Percentiles rank a stretch among this genome's conserved stretches.
Evolutionary conservation across 2,113 vertebrate genomes (phyloP).

Genomic region (Toxostoma redivivum): DNA sequence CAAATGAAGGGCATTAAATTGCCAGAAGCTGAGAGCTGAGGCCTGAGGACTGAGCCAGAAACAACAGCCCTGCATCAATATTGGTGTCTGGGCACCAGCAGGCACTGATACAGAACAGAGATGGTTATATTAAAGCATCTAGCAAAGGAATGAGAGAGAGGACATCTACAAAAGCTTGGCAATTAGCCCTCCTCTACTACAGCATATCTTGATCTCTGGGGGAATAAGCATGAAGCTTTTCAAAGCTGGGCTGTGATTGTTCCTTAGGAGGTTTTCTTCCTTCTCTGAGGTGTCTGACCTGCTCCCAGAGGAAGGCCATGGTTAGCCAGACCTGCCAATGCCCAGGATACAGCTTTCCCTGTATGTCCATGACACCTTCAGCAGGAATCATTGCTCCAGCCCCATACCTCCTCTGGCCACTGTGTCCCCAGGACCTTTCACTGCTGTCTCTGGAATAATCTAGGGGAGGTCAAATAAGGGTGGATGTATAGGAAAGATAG

Average conservation of each 20-base stretch:
- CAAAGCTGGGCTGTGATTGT: not conserved
- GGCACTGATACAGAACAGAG: not conserved
- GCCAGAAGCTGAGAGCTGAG: not conserved
- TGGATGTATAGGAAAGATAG: not conserved
- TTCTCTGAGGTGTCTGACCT: not conserved
- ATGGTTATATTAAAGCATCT: not conserved
- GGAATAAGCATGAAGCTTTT: not conserved
- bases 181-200: not conserved
- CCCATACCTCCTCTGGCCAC: not conserved
- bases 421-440: not conserved
- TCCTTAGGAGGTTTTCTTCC: not conserved
- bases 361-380: not conserved
- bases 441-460: not conserved
- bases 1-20: not conserved
- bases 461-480: not conserved
- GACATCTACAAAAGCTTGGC: not conserved
- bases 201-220: not conserved
- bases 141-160: not conserved
- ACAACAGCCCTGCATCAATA: not conserved
- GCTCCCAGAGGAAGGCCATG: not conserved
- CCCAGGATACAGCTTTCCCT: not conserved
- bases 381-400: not conserved
- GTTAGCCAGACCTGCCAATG: not conserved
- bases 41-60: not conserved
- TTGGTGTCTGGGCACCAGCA: not conserved